Percentiles rank a stretch among this genome's conserved stretches.
Evolutionary conservation across 2,113 vertebrate genomes (phyloP).

Genomic region (Colossoma macropomum): DNA sequence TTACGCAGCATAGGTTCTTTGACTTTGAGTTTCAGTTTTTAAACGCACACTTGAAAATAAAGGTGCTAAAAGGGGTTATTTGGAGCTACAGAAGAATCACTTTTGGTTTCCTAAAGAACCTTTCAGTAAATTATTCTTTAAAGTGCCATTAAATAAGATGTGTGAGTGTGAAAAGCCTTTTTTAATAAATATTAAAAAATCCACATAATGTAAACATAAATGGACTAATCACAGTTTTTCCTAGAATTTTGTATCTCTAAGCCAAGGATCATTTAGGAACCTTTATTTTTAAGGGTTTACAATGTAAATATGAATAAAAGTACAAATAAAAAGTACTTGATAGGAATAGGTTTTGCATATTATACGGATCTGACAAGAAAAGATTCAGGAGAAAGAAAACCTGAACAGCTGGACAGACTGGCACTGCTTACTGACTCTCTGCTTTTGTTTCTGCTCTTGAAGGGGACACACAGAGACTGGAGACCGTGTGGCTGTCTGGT

Average conservation of each 20-base stretch:
- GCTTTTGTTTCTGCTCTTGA: conserved; percentile 36
- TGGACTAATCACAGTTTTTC: too few species aligned
- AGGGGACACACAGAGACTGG: conserved; percentile 95
- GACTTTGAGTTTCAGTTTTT: background rate
- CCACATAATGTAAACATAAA: too few species aligned
- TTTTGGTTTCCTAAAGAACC: too few species aligned
- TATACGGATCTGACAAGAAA: background rate
- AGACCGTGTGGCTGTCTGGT: conserved; percentile 96
- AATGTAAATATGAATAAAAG: too few species aligned
- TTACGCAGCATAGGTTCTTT: background rate
- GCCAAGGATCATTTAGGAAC: background rate
- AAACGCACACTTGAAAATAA: too few species aligned
- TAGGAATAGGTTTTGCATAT: background rate
- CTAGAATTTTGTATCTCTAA: too few species aligned
- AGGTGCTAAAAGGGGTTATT: too few species aligned
- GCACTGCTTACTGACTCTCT: conserved; percentile 27
- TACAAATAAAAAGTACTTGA: background rate
- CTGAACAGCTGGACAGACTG: conserved; percentile 5
- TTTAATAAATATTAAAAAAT: too few species aligned
- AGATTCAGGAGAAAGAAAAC: background rate
- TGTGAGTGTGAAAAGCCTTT: too few species aligned
- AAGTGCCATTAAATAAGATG: too few species aligned
- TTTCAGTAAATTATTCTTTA: too few species aligned
- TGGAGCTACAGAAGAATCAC: too few species aligned
- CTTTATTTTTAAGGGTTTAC: background rate